A percentile compares a stretch with the other conserved stretches of the same genome.
These are phyloP conservation scores for Oligia latruncula DNA, from an alignment of 2,888 invertebrate species.

Conservation along the genomic window DNA sequence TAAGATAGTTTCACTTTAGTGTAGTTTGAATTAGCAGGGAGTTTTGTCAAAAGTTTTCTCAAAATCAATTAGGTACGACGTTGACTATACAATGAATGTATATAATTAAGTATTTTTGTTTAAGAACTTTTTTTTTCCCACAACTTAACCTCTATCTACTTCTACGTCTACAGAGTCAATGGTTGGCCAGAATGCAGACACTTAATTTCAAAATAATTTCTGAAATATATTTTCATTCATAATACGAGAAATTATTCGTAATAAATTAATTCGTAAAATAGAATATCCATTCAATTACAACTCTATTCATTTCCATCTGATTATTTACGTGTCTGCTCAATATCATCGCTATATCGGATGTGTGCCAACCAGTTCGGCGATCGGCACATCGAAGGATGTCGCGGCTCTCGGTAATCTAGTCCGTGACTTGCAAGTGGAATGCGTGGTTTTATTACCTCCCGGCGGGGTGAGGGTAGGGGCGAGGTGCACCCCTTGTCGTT, in stretches of 20 bases:
- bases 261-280: background rate
- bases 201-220: background rate
- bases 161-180: background rate
- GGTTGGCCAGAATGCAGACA: background rate
- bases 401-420: constrained; percentile 85
- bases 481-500: constrained; percentile 70
- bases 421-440: constrained; percentile 89
- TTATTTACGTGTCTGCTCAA: constrained; percentile 50
- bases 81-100: background rate
- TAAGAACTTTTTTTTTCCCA: background rate
- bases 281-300: constrained; percentile 33
- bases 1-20: background rate
- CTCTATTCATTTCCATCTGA: constrained; percentile 33
- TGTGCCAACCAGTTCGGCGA: constrained; percentile 67
- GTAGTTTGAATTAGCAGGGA: background rate
- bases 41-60: background rate
- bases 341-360: constrained; percentile 47
- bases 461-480: constrained; percentile 59
- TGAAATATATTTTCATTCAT: constrained; percentile 1
- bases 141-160: background rate
- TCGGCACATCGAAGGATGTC: constrained; percentile 81
- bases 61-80: too few relatives aligned
- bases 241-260: background rate
- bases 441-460: constrained; percentile 85
- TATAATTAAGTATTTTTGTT: too few relatives aligned